Evolutionary conservation across 2,797 vertebrate species (phyloP).

Genomic region (Periophthalmus magnuspinnatus): DNA sequence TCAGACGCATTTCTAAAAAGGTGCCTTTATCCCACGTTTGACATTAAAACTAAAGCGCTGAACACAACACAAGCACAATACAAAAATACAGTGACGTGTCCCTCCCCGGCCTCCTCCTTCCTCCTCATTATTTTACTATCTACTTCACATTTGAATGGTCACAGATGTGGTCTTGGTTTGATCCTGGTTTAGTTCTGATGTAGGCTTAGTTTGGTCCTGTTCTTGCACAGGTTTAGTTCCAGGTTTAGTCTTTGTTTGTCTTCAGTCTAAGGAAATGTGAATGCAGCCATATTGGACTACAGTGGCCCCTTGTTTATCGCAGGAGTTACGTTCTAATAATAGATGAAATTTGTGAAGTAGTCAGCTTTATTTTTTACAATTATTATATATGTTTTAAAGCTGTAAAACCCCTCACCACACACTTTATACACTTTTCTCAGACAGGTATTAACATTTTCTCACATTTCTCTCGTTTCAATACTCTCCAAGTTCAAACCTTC

Average conservation of each 20-base stretch:
- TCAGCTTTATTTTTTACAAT: too few species aligned
- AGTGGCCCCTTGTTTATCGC: too few species aligned
- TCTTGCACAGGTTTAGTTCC: background rate
- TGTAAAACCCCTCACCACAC: too few species aligned
- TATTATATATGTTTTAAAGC: too few species aligned
- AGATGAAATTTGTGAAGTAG: too few species aligned
- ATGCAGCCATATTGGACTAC: background rate
- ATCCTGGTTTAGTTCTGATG: background rate
- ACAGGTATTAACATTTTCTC: too few species aligned
- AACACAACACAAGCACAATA: constrained; percentile 71
- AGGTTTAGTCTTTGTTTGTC: background rate
- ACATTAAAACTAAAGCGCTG: constrained; percentile 80
- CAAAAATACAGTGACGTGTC: constrained; percentile 63
- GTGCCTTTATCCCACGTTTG: constrained; percentile 58
- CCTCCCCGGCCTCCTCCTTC: constrained; percentile 36
- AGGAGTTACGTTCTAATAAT: too few species aligned
- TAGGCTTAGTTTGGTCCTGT: background rate
- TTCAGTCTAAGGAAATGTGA: too few species aligned
- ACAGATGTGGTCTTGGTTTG: background rate
- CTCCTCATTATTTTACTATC: background rate
- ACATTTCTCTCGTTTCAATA: too few species aligned
- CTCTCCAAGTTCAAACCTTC: too few species aligned
- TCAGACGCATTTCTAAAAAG: constrained; percentile 64
- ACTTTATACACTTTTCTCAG: too few species aligned
- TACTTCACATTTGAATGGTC: constrained; percentile 15